Evolutionary conservation across 2,797 vertebrate species (phyloP).

Genomic region (Nyctalus aviator): DNA sequence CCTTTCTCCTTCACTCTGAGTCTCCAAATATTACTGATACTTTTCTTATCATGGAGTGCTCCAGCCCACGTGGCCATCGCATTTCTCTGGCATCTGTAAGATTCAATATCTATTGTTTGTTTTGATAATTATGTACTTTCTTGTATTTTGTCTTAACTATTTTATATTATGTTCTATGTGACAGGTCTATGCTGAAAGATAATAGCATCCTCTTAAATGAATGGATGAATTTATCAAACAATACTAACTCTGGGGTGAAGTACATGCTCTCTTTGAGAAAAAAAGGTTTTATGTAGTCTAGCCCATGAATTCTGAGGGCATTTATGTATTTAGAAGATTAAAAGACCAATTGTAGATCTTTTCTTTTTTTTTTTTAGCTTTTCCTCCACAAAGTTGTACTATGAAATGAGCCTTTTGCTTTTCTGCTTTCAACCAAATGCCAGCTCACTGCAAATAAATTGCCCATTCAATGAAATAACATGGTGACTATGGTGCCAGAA

Average conservation of each 20-base stretch:
- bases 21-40: neutral
- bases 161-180: neutral
- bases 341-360: constrained; percentile 20
- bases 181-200: neutral
- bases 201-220: neutral
- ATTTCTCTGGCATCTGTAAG: neutral
- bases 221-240: neutral
- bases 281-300: neutral
- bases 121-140: neutral
- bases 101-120: neutral
- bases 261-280: neutral
- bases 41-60: neutral
- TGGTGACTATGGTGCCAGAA: neutral
- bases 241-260: neutral
- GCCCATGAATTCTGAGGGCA: neutral
- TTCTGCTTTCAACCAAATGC: neutral
- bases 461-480: neutral
- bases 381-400: neutral
- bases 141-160: neutral
- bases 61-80: neutral
- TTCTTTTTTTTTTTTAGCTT: constrained; percentile 26
- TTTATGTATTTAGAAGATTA: constrained; percentile 33
- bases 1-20: neutral
- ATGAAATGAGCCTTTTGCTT: constrained; percentile 3
- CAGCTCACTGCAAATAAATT: neutral